Conservation (phyloP, 2,888 invertebrate genomes). For the Axea sp. region DNA sequence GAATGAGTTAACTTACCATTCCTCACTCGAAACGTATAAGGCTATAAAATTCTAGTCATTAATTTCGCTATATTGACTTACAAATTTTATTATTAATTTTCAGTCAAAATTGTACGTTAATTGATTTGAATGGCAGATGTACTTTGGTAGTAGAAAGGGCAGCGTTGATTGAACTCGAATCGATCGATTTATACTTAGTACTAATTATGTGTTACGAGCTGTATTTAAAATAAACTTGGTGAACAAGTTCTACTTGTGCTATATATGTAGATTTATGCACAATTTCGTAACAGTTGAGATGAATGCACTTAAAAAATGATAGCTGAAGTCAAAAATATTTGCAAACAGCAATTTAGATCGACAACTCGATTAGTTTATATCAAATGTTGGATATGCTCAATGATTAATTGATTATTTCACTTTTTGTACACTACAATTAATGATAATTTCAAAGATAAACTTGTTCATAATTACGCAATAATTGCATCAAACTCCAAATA, state of each 20-base stretch:
- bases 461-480: too few species aligned
- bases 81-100: too few species aligned
- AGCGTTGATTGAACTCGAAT: constrained; percentile 40
- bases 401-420: too few species aligned
- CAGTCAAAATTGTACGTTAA: too few species aligned
- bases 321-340: neutral
- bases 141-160: constrained; percentile 2
- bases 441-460: too few species aligned
- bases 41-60: too few species aligned
- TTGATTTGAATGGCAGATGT: too few species aligned
- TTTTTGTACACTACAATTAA: too few species aligned
- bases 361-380: constrained; percentile 1
- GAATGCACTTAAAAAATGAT: constrained; percentile 13
- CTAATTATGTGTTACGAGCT: constrained; percentile 22
- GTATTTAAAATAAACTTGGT: constrained; percentile 41
- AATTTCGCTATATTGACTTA: neutral
- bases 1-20: neutral
- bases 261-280: constrained; percentile 38
- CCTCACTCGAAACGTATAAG: neutral
- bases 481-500: too few species aligned
- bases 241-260: constrained; percentile 19
- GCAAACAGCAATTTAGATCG: neutral
- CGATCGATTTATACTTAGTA: constrained; percentile 13
- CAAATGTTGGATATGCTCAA: too few species aligned
- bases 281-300: constrained; percentile 12